Evolutionary conservation across 2,113 vertebrate genomes (phyloP), one percentile per base, ranked within the genome.

Genomic region (Todiramphus chloris): DNA sequence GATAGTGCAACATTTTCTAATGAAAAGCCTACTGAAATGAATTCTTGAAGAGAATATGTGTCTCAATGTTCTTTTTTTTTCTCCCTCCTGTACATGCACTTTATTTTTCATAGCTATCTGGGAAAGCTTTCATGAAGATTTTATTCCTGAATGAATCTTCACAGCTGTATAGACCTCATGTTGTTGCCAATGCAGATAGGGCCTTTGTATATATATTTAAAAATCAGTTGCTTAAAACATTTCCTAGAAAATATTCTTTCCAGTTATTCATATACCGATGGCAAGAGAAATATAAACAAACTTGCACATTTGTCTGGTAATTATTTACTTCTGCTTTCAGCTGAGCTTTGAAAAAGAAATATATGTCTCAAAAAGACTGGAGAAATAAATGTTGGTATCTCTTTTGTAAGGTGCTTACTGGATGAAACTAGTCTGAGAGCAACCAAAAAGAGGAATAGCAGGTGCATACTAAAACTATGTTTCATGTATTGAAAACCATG

Each of bases 21-120:
- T 46, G 63, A 72, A 44, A 79, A 87, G 46, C 6, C n/a, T 79
- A 70, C 64, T 88, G 74, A 93, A 97, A 93, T 86, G 84, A 88
- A 93, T 86, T 95, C 48, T 88, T 89, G 85, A 80, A 82, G 37
- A 75, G 25, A 82, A 85, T 94, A 85, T 87, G 13, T 19, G 13
- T 77, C 25, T 69, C 70, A 73, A 79, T 82, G 13, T 31, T 90
- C 37, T 70, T 18, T 43, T 59, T 62, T 58, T 56, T 56, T 56
- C 10, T 31, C 39, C 16, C 37, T 73, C 25, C 28, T 63, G 31
- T 75, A 90, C 1, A 13, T 53, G 10, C 13, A 50, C 15, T 94
- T 67, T 37, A 30, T 93, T 70, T 91, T 94, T 63, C 35, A 83
- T 16, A 58, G 37, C 21, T 77, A 39, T 84, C 95, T 21, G 56